Percentiles rank a stretch among this genome's conserved stretches.
Conservation (phyloP, 2,888 invertebrate genomes). For the Ecdyonurus torrentis region DNA sequence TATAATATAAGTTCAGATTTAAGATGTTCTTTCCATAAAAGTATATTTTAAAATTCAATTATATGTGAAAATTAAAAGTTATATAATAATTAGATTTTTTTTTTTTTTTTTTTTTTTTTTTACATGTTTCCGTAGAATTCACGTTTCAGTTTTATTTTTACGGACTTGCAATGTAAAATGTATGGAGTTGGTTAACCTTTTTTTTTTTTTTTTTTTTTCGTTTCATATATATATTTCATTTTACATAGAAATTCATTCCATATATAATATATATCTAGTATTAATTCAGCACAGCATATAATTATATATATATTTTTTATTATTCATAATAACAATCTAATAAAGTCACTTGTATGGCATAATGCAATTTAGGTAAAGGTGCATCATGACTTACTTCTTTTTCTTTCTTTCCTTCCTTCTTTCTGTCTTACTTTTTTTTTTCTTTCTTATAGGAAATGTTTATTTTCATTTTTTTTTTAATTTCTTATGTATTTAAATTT, state of each 20-base stretch:
- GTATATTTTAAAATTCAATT: too few relatives aligned
- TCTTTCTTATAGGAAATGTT: neutral
- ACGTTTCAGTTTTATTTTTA: neutral
- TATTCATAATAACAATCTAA: neutral
- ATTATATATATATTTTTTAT: neutral
- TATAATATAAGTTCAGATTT: too few relatives aligned
- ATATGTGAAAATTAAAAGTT: too few relatives aligned
- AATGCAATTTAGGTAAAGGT: neutral
- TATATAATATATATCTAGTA: too few relatives aligned
- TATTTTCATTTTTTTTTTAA: neutral
- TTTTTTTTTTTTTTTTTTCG: neutral
- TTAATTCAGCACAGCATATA: too few relatives aligned
- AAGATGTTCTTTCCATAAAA: too few relatives aligned
- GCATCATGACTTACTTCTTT: neutral
- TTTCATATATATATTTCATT: too few relatives aligned
- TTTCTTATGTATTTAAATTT: too few relatives aligned
- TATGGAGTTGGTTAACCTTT: too few relatives aligned
- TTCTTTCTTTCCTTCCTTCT: too few relatives aligned
- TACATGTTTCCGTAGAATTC: neutral
- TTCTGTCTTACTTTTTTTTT: too few relatives aligned
- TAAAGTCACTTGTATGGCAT: neutral
- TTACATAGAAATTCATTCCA: neutral
- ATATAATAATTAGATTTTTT: too few relatives aligned
- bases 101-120: neutral
- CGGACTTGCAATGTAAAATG: neutral